These are phyloP conservation scores for Aplocera efformata DNA, from an alignment of 2,888 invertebrate genomes.

Conservation along the genomic window DNA sequence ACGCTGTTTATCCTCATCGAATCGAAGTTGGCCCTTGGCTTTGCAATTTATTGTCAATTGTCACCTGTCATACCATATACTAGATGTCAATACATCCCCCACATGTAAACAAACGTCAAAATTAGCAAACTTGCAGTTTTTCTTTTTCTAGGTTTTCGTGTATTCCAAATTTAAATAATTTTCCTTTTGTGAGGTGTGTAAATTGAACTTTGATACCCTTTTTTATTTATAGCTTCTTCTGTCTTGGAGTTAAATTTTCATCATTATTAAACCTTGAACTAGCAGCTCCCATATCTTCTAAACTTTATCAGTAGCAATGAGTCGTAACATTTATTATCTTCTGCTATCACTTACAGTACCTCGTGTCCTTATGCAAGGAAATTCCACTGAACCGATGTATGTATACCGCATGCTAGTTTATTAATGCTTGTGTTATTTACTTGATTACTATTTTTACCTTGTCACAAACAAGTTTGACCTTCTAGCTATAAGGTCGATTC, in stretches of 20 bases:
- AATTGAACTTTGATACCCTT: not conserved
- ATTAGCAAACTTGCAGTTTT: too few relatives aligned
- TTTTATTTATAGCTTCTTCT: not conserved
- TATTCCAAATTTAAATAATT: too few relatives aligned
- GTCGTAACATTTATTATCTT: constrained; percentile 9
- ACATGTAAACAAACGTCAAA: too few relatives aligned
- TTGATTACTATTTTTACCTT: not conserved
- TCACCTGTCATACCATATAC: too few relatives aligned
- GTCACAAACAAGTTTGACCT: constrained; percentile 1
- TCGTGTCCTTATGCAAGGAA: constrained; percentile 10
- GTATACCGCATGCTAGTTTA: constrained; percentile 7
- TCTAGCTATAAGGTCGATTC: constrained; percentile 16
- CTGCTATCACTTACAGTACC: constrained; percentile 9
- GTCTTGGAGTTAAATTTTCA: not conserved
- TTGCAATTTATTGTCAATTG: too few relatives aligned
- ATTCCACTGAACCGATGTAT: constrained; percentile 12
- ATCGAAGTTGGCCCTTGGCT: too few relatives aligned
- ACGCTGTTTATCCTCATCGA: too few relatives aligned
- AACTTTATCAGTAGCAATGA: constrained; percentile 10
- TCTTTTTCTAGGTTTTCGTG: too few relatives aligned
- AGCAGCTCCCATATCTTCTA: constrained; percentile 1
- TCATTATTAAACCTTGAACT: constrained; percentile 22
- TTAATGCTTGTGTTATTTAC: not conserved
- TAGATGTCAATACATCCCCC: too few relatives aligned
- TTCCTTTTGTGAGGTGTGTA: constrained; percentile 1